Evolutionary conservation across 2,113 vertebrate genomes (phyloP).

Genomic region (Paradoxurus hermaphroditus): DNA sequence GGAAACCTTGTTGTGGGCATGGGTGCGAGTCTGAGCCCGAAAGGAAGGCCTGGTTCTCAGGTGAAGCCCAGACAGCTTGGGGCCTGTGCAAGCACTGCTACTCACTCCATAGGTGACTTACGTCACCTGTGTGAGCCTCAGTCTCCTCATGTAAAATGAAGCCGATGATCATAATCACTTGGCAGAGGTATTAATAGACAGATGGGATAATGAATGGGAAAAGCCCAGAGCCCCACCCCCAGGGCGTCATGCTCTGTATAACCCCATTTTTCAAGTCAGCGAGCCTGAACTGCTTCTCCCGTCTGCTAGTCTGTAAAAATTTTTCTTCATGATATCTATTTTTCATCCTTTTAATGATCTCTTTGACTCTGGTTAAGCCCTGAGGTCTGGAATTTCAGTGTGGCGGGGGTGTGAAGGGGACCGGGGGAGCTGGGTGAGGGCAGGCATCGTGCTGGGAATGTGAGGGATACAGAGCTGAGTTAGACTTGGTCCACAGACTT

Average conservation of each 20-base stretch:
- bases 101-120: background rate
- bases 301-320: background rate
- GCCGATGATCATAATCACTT: background rate
- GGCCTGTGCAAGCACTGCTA: background rate
- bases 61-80: slow-evolving; percentile 12
- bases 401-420: too few relatives aligned
- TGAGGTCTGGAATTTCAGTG: background rate
- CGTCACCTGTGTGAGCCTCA: background rate
- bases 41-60: background rate
- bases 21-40: background rate
- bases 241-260: background rate
- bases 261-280: background rate
- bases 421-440: background rate
- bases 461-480: background rate
- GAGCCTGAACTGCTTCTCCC: background rate
- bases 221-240: background rate
- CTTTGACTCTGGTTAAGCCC: slow-evolving; percentile 5
- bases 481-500: background rate
- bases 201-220: background rate
- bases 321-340: slow-evolving; percentile 12
- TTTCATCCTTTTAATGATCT: slow-evolving; percentile 19
- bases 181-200: background rate
- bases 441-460: background rate
- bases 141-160: background rate
- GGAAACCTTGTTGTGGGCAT: background rate